phyloP scores from a whole-genome alignment of 2,797 vertebrate genomes.

The Eospalax fontanierii region DNA sequence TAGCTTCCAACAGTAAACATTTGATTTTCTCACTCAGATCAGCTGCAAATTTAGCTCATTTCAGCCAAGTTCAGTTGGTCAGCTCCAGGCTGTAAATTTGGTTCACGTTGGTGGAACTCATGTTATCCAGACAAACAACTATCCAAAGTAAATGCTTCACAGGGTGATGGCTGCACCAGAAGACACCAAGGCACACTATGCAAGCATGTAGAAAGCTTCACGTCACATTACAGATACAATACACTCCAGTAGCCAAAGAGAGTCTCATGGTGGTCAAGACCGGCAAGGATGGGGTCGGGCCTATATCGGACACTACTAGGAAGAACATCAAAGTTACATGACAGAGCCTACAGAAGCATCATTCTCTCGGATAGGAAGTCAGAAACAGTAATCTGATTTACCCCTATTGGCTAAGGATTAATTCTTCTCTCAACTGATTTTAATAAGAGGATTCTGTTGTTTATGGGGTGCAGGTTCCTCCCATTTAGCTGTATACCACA shows the following conservation, averaged over 20 bases:
- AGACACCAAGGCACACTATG: neutral
- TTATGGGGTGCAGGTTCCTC: neutral
- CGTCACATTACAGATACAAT: neutral
- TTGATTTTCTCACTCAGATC: conserved; percentile 44
- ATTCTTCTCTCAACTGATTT: conserved; percentile 34
- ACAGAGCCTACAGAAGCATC: neutral
- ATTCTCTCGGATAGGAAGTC: neutral
- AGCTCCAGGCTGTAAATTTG: conserved; percentile 22
- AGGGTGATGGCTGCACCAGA: neutral
- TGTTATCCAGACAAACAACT: conserved; percentile 29
- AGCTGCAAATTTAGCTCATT: conserved; percentile 41
- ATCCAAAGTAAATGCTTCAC: neutral
- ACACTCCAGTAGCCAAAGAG: neutral
- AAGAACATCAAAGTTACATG: neutral
- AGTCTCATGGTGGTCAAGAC: conserved; percentile 36
- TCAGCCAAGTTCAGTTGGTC: conserved; percentile 40
- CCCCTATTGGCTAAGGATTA: neutral
- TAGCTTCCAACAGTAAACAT: neutral
- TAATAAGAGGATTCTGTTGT: conserved; percentile 7
- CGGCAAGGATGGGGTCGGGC: neutral
- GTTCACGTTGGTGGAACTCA: neutral
- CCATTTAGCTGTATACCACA: neutral
- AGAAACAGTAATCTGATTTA: conserved; percentile 17
- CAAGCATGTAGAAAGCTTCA: neutral
- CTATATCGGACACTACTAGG: neutral